A percentile compares a stretch with the other conserved stretches of the same genome.
phyloP scores from a whole-genome alignment of 2,113 vertebrate species.

The Mandrillus leucophaeus region DNA sequence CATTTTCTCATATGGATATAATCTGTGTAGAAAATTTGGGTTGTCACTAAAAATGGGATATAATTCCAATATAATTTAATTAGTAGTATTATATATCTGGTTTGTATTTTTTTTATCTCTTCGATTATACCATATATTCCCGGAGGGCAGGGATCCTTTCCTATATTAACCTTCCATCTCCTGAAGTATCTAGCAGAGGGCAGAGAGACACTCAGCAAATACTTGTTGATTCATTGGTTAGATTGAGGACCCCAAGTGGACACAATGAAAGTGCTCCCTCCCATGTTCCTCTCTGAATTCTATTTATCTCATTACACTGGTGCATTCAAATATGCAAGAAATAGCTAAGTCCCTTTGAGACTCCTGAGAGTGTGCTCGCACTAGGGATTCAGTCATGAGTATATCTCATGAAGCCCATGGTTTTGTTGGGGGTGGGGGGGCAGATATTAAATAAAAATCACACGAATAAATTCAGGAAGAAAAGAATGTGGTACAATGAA shows the following conservation, averaged over 20 bases:
- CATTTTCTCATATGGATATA: neutral
- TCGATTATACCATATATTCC: neutral
- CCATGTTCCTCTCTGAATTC: neutral
- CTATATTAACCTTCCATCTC: neutral
- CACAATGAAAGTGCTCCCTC: neutral
- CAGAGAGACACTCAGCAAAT: neutral
- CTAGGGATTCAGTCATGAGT: neutral
- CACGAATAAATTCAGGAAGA: neutral
- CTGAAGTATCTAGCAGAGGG: neutral
- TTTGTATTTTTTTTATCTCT: neutral
- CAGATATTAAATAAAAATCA: neutral
- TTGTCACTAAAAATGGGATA: neutral
- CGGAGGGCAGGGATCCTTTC: neutral
- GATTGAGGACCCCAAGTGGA: neutral
- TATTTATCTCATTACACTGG: neutral
- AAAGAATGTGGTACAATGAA: neutral
- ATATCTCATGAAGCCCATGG: neutral
- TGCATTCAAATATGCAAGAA: neutral
- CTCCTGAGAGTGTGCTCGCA: neutral
- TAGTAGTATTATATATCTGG: neutral
- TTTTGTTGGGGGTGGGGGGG: neutral
- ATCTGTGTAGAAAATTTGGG: neutral
- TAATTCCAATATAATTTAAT: neutral
- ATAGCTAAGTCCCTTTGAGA: neutral
- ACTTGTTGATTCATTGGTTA: too few species aligned